A percentile compares a stretch with the other conserved stretches of the same genome.
Conservation (phyloP, 2,888 invertebrate species). For the Apodemia zela region DNA sequence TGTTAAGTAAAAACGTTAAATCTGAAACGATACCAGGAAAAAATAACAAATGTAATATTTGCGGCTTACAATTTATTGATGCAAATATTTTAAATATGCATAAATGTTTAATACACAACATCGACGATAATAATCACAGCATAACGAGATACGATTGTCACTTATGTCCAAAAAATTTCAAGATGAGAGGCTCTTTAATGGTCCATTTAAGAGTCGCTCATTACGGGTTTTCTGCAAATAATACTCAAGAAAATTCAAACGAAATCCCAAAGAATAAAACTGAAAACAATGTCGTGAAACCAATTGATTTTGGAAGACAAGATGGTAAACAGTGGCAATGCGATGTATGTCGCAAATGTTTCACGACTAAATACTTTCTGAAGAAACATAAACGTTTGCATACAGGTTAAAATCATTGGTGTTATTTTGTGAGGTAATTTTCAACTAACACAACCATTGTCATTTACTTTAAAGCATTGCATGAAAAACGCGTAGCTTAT, state of each 20-base stretch:
- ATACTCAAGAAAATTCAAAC: slow-evolving; percentile 28
- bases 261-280: slow-evolving; percentile 33
- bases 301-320: slow-evolving; percentile 47
- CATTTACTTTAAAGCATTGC: slow-evolving; percentile 1
- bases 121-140: slow-evolving; percentile 56
- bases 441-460: slow-evolving; percentile 55
- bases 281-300: slow-evolving; percentile 38
- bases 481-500: neutral
- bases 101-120: slow-evolving; percentile 84
- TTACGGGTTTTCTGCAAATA: slow-evolving; percentile 75
- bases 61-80: slow-evolving; percentile 86
- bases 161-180: slow-evolving; percentile 88
- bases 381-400: slow-evolving; percentile 94
- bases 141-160: slow-evolving; percentile 84
- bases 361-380: slow-evolving; percentile 93
- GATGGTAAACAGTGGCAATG: slow-evolving; percentile 93
- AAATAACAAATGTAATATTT: slow-evolving; percentile 81
- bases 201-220: slow-evolving; percentile 91
- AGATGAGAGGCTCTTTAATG: slow-evolving; percentile 90
- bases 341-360: slow-evolving; percentile 90
- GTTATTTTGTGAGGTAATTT: slow-evolving; percentile 68
- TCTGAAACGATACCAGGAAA: slow-evolving; percentile 45
- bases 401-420: slow-evolving; percentile 83
- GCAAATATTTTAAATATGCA: slow-evolving; percentile 86
- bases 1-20: slow-evolving; percentile 37